Percentiles rank a stretch among this genome's conserved stretches.
Evolutionary conservation across 2,113 vertebrate genomes (phyloP).

Genomic region (Sialia sialis): DNA sequence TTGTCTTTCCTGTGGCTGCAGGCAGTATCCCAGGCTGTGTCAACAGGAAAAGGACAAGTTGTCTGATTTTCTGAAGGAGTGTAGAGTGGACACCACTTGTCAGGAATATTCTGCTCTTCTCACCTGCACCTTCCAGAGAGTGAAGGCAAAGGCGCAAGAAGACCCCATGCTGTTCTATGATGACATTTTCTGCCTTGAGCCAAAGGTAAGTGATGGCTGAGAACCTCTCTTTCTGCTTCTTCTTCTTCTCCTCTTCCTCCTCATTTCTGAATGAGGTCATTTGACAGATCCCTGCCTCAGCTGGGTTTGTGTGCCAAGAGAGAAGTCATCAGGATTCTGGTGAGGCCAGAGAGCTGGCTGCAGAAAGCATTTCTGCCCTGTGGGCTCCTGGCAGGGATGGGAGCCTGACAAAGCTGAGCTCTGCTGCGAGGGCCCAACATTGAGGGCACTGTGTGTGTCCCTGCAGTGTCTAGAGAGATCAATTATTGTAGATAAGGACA

Average conservation of each 20-base stretch:
- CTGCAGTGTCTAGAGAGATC: neutral
- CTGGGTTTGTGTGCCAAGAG: neutral
- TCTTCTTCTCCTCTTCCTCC: neutral
- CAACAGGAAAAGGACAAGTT: neutral
- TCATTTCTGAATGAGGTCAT: neutral
- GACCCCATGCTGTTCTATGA: slow-evolving; percentile 63
- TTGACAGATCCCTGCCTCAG: neutral
- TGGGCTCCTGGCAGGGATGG: fast-evolving
- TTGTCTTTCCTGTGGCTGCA: neutral
- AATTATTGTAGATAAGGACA: neutral
- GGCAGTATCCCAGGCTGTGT: neutral
- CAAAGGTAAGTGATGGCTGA: slow-evolving; percentile 69
- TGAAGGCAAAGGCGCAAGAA: slow-evolving; percentile 24
- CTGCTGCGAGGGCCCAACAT: neutral
- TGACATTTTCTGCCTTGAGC: slow-evolving; percentile 73
- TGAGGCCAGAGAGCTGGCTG: neutral
- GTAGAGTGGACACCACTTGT: fast-evolving
- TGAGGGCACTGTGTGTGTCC: fast-evolving
- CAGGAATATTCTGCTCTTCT: slow-evolving; percentile 37
- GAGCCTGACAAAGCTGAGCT: neutral
- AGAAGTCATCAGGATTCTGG: neutral
- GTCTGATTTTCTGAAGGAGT: neutral
- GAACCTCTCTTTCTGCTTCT: neutral
- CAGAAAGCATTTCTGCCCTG: neutral
- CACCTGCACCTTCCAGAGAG: slow-evolving; percentile 62